Base-by-base conservation (phyloP, 2,797 vertebrate species). In the Enteromius thamalakanensis region DNA sequence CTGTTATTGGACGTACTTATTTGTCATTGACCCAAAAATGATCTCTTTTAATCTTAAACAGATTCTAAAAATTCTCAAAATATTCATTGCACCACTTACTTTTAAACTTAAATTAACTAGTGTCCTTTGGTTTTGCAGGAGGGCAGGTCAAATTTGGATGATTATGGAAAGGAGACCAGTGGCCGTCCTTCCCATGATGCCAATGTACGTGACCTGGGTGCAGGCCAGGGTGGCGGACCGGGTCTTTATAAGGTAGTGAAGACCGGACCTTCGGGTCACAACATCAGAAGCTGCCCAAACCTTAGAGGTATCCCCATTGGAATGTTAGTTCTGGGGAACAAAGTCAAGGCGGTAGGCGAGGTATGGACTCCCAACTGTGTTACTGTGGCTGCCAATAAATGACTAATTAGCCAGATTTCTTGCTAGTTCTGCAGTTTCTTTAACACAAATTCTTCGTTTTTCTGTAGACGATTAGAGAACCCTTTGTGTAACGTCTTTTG, bases 231-330 rank as follows among this genome's bases (percentile, higher is more conserved):
- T 94, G 96, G 97, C 91, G 98, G 98, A 92, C 97, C 97, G 91
- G 98, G 98, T 94, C 92, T 97, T 95, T 99, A 99, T 97, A 98
- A 99, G 97, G 98, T 99, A 98, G 98, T 99, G 96, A 99, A 99
- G 97, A 99, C 98, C 89, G 98, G 98, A 93, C 98, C 98, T 87
- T 99, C 98, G 94, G 98, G 98, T 96, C 98, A 99, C 97, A 99
- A 99, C 97, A 98, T 99, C 97, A 96, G 98, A 98, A 99, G 98
- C 97, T 99, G 97, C 93, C 98, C 98, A 96, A 99, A 99, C 98
- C 98, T 99, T 98, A 99, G 98, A 98, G 98, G 98, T 98, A 98
- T 99, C 98, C 98, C 98, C 95, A 99, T 99, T 98, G 98, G 98
- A 98, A 99, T 99, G 98, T 99, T 99, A 99, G 97, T 99, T 94